Evolutionary conservation across 2,113 vertebrate species (phyloP), one percentile per base, ranked within the genome.

Genomic region (Rallus limicola): DNA sequence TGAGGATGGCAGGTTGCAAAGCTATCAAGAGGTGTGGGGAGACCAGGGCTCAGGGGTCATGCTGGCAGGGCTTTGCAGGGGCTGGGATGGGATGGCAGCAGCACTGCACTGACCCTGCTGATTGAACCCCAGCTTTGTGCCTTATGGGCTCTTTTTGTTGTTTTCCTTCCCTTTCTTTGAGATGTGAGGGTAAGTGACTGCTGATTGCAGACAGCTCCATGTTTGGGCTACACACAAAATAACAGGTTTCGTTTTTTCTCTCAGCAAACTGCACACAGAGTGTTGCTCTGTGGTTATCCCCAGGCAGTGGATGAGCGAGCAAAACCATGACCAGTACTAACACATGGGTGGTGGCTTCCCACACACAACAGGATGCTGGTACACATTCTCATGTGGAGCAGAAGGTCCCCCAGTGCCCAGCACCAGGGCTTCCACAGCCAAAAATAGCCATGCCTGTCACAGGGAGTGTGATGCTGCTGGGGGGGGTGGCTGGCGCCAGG

Each of bases 21-120:
- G 44, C 26, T 9, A 0, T 26, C 42, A n/a, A 34, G 81, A 52
- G 48, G 13, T 14, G 11, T 92, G 62, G 11, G 56, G 46, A 82
- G 26, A 82, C 5, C 0, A 6, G 34, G 10, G 11, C 12, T 24
- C 0, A 0, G 28, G 36, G 28, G 17, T 53, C 63, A 9, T 3
- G 2, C n/a, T 29, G 23, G 10, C 59, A 23, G 58, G 21, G 6
- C 17, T 34, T 42, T 63, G 31, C 34, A 38, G 26, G 6, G 38
- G 20, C 42, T 80, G 58, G 31, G 8, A 18, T 0, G 9, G 42
- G 13, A 53, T 59, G n/a, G 53, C 44, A 50, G 52, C 42, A 36
- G 18, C 1, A 0, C 29, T 64, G 75, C 58, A 56, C 13, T 5
- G 4, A 17, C 48, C 24, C 25, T 1, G 0, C 18, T 67, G 64